Conservation (phyloP, 2,797 vertebrate genomes). For the Etheostoma perlongum region DNA sequence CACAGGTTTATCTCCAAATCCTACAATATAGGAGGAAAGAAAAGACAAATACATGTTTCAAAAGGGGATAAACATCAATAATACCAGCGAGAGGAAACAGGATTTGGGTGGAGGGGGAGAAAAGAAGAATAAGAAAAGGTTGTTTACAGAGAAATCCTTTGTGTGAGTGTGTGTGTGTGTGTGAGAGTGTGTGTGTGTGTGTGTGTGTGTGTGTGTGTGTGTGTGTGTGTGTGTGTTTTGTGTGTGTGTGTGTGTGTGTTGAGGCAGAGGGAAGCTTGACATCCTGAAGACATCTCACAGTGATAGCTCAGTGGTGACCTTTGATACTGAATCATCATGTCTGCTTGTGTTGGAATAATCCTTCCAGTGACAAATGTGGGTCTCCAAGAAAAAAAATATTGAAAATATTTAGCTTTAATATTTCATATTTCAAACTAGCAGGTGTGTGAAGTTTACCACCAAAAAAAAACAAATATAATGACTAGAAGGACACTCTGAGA, state of each 20-base stretch:
- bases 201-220: no score
- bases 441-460: no score
- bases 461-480: no score
- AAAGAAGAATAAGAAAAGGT: conserved; percentile 25
- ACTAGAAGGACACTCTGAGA: no score
- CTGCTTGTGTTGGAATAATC: conserved; percentile 1
- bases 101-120: conserved; percentile 24
- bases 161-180: no score
- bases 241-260: no score
- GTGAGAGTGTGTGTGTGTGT: no score
- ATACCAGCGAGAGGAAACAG: conserved; percentile 44
- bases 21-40: conserved; percentile 3
- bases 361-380: not conserved
- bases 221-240: no score
- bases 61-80: conserved; percentile 52
- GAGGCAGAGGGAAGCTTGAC: conserved; percentile 13
- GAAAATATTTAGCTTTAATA: no score
- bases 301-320: conserved; percentile 36
- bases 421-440: no score
- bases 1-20: conserved; percentile 34
- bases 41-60: conserved; percentile 29
- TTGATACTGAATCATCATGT: conserved; percentile 29
- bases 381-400: no score
- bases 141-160: conserved; percentile 37
- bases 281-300: no score